These are phyloP conservation scores for Emesis castigata DNA, from an alignment of 2,888 invertebrate species.

Conservation along the genomic window DNA sequence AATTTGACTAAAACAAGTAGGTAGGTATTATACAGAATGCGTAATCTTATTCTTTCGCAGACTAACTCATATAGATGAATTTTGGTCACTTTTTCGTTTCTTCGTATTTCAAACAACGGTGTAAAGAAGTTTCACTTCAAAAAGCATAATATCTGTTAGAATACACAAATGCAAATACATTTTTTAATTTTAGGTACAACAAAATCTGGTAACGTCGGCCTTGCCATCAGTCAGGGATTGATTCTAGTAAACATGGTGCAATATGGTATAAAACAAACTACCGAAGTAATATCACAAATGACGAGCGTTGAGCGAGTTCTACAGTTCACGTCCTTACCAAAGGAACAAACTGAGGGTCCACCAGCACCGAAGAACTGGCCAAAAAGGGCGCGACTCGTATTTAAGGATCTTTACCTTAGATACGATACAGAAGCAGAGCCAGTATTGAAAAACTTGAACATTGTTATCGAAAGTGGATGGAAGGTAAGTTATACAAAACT, in stretches of 20 bases:
- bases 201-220: slow-evolving; percentile 91
- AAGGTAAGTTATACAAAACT: slow-evolving; percentile 84
- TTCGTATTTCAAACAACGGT: no score
- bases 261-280: slow-evolving; percentile 94
- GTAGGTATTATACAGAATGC: no score
- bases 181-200: slow-evolving; percentile 80
- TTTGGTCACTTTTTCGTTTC: no score
- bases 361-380: slow-evolving; percentile 90
- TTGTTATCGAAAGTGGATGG: slow-evolving; percentile 90
- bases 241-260: slow-evolving; percentile 95
- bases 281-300: slow-evolving; percentile 94
- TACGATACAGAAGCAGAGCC: slow-evolving; percentile 90
- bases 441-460: slow-evolving; percentile 91
- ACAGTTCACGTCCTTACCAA: slow-evolving; percentile 93
- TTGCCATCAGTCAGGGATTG: slow-evolving; percentile 92
- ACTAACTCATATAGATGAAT: no score
- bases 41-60: no score
- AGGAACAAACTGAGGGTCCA: slow-evolving; percentile 91
- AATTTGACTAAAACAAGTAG: no score
- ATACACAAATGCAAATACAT: no score
- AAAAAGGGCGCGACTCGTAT: slow-evolving; percentile 87
- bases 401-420: slow-evolving; percentile 89
- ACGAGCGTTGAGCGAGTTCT: slow-evolving; percentile 95
- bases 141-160: no score
- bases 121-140: no score